Conservation (phyloP, 2,113 vertebrate genomes). For the Chelonoidis abingdonii region DNA sequence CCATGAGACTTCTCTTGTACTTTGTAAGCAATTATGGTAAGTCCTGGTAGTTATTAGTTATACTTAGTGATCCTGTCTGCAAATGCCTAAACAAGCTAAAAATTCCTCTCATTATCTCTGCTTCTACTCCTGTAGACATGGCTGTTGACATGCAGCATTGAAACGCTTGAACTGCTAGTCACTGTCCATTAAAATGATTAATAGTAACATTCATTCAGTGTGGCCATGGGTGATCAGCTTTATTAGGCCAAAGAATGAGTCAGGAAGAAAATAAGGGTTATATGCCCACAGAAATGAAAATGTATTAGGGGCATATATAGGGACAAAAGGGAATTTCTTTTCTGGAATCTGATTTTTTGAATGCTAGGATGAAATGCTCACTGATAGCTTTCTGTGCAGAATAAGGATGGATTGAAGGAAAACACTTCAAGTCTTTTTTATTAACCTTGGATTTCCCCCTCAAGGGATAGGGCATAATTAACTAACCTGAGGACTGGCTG, state of each 20-base stretch:
- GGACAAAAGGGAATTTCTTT: neutral
- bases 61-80: neutral
- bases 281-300: rapidly evolving
- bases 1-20: neutral
- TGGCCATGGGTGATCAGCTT: neutral
- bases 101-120: neutral
- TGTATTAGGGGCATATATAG: neutral
- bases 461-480: neutral
- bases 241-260: neutral
- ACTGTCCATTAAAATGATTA: neutral
- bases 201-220: neutral
- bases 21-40: neutral
- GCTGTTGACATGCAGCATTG: rapidly evolving
- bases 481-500: neutral
- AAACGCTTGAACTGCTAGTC: neutral
- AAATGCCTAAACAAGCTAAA: rapidly evolving
- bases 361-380: neutral
- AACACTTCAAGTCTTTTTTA: neutral
- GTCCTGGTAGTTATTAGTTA: neutral
- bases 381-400: neutral
- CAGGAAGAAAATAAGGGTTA: neutral
- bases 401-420: neutral
- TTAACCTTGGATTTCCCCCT: neutral
- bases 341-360: neutral
- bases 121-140: neutral